Base-by-base conservation (phyloP, 2,113 vertebrate species). In the Dolichallabes microphthalmus region DNA sequence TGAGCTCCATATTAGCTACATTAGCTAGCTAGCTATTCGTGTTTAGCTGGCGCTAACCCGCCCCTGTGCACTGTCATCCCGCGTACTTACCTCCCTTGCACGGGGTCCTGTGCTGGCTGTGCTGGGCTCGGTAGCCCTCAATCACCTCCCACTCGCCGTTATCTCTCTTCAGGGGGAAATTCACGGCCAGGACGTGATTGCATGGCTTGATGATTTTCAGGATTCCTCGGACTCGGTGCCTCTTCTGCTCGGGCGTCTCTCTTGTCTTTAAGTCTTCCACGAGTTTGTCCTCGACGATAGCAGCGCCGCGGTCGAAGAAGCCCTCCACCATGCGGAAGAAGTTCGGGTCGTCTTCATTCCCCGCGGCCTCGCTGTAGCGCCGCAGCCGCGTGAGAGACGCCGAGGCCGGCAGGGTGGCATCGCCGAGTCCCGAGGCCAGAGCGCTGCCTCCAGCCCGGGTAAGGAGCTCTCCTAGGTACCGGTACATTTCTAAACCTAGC, bases 261-360 rank as follows among this genome's bases (percentile, higher is more conserved):
- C 95, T 94, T 86, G 94, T 97, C 89, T 89, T 92, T 86, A 98
- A 90, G 77, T 96, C 95, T 32, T 97, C 95, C 93, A 98, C 96
- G 89, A 98, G 93, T 91, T 98, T 95, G 93, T 98, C 96, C 92
- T 99, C 97, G 86, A 98, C 97, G 85, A 98, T 97, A 27, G 95
- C 92, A 68, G 97, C 96, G 9, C 98, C 97, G 0, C 95, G 95
- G 90, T 98, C 97, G 89, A 99, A 98, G 93, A 98, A 98, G 61
- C 97, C 97, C 92, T 98, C 97, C 89, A 99, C 98, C 98, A 98
- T 98, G 89, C 93, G 94, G 93, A 98, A 98, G 94, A 99, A 98
- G 95, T 98, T 98, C 1, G 97, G 97, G 92, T 99, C 96, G 85
- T 96, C 96, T 4, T 84, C 88, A 22, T 92, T 93, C 79, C 61